phyloP scores from a whole-genome alignment of 1,140 invertebrate genomes.

The Lepeophtheirus salmonis region DNA sequence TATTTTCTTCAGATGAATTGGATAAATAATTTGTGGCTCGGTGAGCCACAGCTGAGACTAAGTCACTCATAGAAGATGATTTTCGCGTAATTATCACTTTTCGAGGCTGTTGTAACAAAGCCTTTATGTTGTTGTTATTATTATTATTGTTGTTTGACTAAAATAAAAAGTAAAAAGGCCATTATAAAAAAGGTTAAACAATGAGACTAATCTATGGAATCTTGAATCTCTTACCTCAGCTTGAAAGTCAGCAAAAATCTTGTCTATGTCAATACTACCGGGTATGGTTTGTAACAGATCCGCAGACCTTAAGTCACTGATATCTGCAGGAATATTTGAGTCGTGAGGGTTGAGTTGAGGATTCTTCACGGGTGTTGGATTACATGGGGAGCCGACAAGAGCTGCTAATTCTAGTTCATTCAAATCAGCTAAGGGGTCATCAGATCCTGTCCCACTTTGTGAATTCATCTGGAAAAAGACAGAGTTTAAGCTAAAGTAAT shows the following conservation, averaged over 20 bases:
- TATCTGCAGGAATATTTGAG: constrained; percentile 3
- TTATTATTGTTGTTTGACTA: not conserved
- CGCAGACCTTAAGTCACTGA: constrained; percentile 6
- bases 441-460: not conserved
- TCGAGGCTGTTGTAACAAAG: not conserved
- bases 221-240: constrained; percentile 3
- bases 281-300: constrained; percentile 5
- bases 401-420: not conserved
- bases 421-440: not conserved
- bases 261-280: constrained; percentile 5
- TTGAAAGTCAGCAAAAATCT: constrained; percentile 10
- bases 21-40: not conserved
- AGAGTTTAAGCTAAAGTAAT: not conserved
- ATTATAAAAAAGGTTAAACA: not conserved
- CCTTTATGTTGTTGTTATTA: not conserved
- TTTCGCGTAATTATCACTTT: constrained; percentile 12
- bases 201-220: not conserved
- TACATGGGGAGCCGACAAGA: not conserved
- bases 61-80: not conserved
- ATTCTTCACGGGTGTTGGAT: not conserved
- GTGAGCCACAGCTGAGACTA: not conserved
- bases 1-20: not conserved
- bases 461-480: not conserved
- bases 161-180: not conserved
- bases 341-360: not conserved